Conservation (phyloP, 2,113 vertebrate genomes). For the Gorsachius goisagi region DNA sequence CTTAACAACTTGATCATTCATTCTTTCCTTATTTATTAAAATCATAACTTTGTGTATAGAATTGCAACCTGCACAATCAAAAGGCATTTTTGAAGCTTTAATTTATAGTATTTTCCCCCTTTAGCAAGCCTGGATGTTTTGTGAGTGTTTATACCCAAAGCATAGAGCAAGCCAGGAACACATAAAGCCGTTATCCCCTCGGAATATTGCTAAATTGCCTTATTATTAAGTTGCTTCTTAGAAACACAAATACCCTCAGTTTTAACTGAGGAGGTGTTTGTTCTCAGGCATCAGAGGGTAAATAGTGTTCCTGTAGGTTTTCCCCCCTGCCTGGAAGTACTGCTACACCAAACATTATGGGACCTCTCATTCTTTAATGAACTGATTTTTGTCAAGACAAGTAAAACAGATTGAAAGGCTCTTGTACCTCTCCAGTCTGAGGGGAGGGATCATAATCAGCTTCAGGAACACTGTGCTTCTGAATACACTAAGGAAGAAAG, state of each 20-base stretch:
- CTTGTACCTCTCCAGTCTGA: background rate
- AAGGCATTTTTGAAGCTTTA: background rate
- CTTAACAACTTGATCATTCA: background rate
- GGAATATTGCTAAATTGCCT: background rate
- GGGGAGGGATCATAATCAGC: background rate
- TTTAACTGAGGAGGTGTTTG: background rate
- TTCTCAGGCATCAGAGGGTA: background rate
- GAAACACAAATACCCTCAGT: background rate
- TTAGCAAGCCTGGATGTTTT: background rate
- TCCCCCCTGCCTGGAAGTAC: background rate
- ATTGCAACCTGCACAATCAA: background rate
- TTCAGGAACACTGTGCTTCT: background rate
- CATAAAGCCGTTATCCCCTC: background rate
- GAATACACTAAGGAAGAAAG: background rate
- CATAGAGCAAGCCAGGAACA: background rate
- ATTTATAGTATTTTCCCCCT: background rate
- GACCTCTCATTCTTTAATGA: background rate
- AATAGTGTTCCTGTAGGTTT: background rate
- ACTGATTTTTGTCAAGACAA: background rate
- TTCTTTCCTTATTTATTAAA: slow-evolving; percentile 9
- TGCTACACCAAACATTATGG: fast-evolving
- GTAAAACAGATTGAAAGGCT: background rate
- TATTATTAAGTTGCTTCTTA: background rate
- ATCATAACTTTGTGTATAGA: background rate
- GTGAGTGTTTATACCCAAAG: background rate